Evolutionary conservation across 2,113 vertebrate genomes (phyloP), one percentile per base, ranked within the genome.

Genomic region (Boleophthalmus pectinirostris): DNA sequence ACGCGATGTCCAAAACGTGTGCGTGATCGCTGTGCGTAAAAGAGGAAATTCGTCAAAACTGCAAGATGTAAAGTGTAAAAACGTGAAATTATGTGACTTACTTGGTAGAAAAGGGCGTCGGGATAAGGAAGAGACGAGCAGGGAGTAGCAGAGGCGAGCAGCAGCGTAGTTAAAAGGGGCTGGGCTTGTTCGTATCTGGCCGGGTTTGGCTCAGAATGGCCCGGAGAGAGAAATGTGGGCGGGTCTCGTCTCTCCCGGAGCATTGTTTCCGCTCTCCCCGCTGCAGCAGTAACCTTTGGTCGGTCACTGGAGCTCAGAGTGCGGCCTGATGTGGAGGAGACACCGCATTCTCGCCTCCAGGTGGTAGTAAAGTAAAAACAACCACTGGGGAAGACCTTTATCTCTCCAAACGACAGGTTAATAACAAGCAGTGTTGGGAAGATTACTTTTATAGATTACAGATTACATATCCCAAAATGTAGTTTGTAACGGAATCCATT

Each of bases 201-300:
- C 13, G 20, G 33, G 63, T 65, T 38, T 38, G 29, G 64, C 45
- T 47, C 16, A 46, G 46, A 16, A 43, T 0, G 23, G 61, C 1
- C 24, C 20, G n/a, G 29, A 69, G n/a, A 14, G n/a, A n/a, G n/a
- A n/a, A n/a, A 23, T 43, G 66, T 82, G 87, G 87, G 89, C 38
- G 87, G 83, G 80, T 83, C n/a, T n/a, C n/a, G n/a, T n/a, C n/a
- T n/a, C n/a, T n/a, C 89, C 64, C 70, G 58, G 14, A 2, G 25
- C 38, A 58, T 70, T 68, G 66, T 85, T 84, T 88, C 77, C 81
- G 77, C 75, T 77, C 71, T 71, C 43, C 18, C 23, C 56, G 23
- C 63, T 24, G 64, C 23, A 10, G 20, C 43, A 54, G 45, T 3
- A 73, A 84, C 72, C 83, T 73, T 80, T 69, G 73, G 51, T 47